Evolutionary conservation across 1,140 invertebrate genomes (phyloP).

Genomic region (Drosophila rhopaloa): DNA sequence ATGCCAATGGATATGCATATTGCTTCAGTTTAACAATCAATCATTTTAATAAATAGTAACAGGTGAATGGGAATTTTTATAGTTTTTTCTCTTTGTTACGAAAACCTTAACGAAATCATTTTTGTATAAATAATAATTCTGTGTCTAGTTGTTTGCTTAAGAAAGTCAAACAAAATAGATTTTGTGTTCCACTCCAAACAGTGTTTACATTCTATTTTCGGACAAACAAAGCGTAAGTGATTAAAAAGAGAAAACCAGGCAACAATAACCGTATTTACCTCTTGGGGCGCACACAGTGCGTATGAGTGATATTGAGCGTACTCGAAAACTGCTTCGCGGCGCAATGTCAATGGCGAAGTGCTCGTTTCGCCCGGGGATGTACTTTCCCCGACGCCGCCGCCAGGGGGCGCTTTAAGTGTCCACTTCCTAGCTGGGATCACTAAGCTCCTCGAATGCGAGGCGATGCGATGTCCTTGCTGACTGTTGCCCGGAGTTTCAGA

Average conservation of each 20-base stretch:
- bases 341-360: background rate
- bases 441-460: conserved; percentile 28
- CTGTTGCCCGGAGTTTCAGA: conserved; percentile 21
- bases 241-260: background rate
- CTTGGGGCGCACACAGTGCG: background rate
- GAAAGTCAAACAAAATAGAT: background rate
- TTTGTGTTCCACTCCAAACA: background rate
- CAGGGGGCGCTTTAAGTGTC: conserved; percentile 30
- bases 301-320: conserved; percentile 4
- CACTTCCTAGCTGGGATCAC: conserved; percentile 34
- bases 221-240: conserved; percentile 1
- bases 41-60: no score
- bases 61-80: no score
- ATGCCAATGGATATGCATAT: no score
- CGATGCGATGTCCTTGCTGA: conserved; percentile 27
- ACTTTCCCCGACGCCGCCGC: background rate
- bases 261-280: background rate
- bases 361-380: background rate
- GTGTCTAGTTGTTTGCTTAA: background rate
- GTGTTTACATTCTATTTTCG: background rate
- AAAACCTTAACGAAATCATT: no score
- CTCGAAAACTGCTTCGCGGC: background rate
- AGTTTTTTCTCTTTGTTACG: no score
- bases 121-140: background rate
- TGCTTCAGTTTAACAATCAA: no score